Base-by-base conservation (phyloP, 2,113 vertebrate species). In the Thermophis baileyi region DNA sequence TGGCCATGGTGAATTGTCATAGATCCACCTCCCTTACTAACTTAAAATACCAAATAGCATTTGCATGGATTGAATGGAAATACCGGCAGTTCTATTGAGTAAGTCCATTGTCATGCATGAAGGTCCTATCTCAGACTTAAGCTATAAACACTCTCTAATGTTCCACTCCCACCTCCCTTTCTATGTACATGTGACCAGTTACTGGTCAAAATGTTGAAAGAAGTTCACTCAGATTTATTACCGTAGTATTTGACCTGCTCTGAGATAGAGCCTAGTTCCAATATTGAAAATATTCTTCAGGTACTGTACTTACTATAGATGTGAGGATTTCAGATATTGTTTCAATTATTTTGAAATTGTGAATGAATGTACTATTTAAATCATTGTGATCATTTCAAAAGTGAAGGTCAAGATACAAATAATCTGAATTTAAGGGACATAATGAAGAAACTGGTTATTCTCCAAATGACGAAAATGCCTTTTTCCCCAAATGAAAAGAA, bases 381-480 rank as follows among this genome's bases (percentile, higher is more conserved):
- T 81, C 6, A 81, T 22, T 81, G 35, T 40, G 69, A 81, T 40
- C 63, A 44, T 18, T 55, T 60, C 20, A 16, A 40, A 87, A 27
- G 24, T 51, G 6, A 69, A 92, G 11, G 25, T 54, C 40, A 47
- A 69, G 27, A 49, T 85, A 81, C 74, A 81, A 81, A 81, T 81
- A 81, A 44, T 44, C 35, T 44, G 35, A 44, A 81, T 44, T 81
- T 44, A 81, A 81, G 74, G 35, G 7, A 44, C 18, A 22, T 7
- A 22, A 40, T 81, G 74, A 22, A 81, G 35, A 35, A 4, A 35
- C 30, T 74, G 30, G 12, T 3, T 90, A 94, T 89, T 91, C 30
- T 92, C 55, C 27, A 16, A 87, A 93, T 93, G 3, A 89, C 88
- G 46, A 91, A 95, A 95, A 81, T 4, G 1, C 27, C 54, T 86